phyloP scores from a whole-genome alignment of 2,113 vertebrate genomes.

The Chaetura pelagica region DNA sequence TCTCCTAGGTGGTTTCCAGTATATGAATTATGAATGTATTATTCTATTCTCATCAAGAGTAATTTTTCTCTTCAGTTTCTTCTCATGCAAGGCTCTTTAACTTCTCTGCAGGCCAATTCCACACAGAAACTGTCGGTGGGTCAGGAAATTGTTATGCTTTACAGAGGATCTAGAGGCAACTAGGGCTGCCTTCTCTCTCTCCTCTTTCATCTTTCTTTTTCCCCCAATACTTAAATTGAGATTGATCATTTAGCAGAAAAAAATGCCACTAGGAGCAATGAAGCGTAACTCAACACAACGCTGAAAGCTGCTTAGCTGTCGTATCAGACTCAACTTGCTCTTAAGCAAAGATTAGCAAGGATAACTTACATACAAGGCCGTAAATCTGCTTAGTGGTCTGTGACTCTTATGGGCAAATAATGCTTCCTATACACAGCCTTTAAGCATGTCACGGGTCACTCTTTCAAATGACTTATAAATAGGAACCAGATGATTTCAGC shows the following conservation, averaged over 20 bases:
- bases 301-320: constrained; percentile 26
- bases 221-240: not conserved
- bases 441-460: not conserved
- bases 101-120: not conserved
- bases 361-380: constrained; percentile 25
- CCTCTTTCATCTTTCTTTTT: not conserved
- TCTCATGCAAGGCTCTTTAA: not conserved
- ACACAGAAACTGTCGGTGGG: not conserved
- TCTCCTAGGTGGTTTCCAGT: not conserved
- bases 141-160: not conserved
- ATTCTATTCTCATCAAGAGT: not conserved
- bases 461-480: constrained; percentile 22
- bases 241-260: not conserved
- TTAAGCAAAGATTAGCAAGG: constrained; percentile 62
- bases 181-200: not conserved
- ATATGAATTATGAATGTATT: not conserved
- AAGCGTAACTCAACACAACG: not conserved
- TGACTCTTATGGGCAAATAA: constrained; percentile 24
- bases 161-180: not conserved
- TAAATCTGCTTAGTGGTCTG: constrained; percentile 63
- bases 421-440: constrained; percentile 42
- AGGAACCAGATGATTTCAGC: not conserved
- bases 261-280: not conserved
- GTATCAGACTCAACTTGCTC: constrained; percentile 43
- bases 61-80: not conserved